Base-by-base conservation (phyloP, 2,797 vertebrate species). In the Fistularia commersonii region DNA sequence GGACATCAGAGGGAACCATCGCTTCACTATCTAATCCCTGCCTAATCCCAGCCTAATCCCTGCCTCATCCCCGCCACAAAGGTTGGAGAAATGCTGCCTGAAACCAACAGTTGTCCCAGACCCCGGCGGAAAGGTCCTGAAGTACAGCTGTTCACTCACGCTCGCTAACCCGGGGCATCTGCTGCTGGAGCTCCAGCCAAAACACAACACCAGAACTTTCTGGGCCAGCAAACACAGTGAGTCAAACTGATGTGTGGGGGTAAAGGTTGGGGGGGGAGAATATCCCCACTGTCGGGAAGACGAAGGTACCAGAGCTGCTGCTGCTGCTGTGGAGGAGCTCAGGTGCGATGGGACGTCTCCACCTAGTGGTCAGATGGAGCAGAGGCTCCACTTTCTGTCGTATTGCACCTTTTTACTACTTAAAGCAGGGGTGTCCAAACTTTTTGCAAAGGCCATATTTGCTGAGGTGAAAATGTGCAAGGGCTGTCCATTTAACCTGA, bases 111-210 rank as follows among this genome's bases (percentile, higher is more conserved):
- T 74, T 14, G 63, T 6, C 0, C 11, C 41, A 15, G 57, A 57
- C 31, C 43, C 6, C 40, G 39, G 40, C 1, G 41, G 56, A 38
- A 9, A 33, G 0, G 7, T 52, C 14, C 39, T 87, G 50, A 63
- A 1, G 49, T 84, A 80, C 77, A 85, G 79, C 83, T 90, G 88
- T 68, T 49, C 38, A 0, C 65, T 89, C 47, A 31, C 23, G 3
- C 42, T 53, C 5, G 5, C 44, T 9, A 47, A 79, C 12, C 64
- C 64, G 4, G 56, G 61, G 37, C 61, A 48, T 13, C 64, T 81
- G 15, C 59, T 55, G 51, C 57, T 89, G 51, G 45, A 76, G 51
- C 81, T 90, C 32, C 35, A 0, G 7, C 77, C 71, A 3, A 10
- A 8, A 32, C 71, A 8, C 76, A 79, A 7, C 1, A 33, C 40